Conservation (phyloP, 1,140 invertebrate genomes). For the Anadara kagoshimensis region DNA sequence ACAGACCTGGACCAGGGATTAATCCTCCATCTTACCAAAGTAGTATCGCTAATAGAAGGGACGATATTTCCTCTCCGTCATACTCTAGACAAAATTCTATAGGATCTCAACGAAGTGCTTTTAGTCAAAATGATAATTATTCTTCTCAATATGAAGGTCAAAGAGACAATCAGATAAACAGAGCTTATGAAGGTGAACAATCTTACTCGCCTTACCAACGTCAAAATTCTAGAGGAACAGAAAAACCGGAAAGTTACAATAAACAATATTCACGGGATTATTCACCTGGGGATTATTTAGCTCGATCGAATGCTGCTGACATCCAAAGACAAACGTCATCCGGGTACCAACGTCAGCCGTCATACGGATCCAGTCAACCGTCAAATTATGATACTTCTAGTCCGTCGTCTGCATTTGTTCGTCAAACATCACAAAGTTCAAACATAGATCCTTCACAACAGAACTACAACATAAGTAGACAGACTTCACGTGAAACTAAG, state of each 20-base stretch:
- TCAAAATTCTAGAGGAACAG: conserved; percentile 14
- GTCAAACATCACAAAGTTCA: conserved; percentile 11
- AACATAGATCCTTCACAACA: conserved; percentile 6
- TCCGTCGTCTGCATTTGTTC: conserved; percentile 12
- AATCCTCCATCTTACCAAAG: conserved; percentile 35
- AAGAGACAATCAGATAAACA: conserved; percentile 1
- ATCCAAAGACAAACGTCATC: conserved; percentile 31
- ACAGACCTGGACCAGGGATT: conserved; percentile 32
- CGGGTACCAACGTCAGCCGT: conserved; percentile 38
- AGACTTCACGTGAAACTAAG: conserved; percentile 14
- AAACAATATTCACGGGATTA: conserved; percentile 18
- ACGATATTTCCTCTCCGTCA: conserved; percentile 6
- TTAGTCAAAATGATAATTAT: conserved; percentile 1
- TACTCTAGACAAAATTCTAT: conserved; percentile 44
- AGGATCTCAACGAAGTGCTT: conserved; percentile 3
- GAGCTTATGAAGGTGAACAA: not conserved
- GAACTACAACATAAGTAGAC: conserved; percentile 3
- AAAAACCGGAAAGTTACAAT: conserved; percentile 11
- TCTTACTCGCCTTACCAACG: conserved; percentile 29
- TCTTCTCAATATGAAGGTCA: conserved; percentile 22
- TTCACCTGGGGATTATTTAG: conserved; percentile 23
- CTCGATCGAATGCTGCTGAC: conserved; percentile 10
- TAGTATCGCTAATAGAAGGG: conserved; percentile 21
- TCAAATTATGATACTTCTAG: conserved; percentile 13
- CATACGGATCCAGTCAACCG: conserved; percentile 23